Evolutionary conservation across 2,113 vertebrate species (phyloP).

Genomic region (Notechis scutatus): DNA sequence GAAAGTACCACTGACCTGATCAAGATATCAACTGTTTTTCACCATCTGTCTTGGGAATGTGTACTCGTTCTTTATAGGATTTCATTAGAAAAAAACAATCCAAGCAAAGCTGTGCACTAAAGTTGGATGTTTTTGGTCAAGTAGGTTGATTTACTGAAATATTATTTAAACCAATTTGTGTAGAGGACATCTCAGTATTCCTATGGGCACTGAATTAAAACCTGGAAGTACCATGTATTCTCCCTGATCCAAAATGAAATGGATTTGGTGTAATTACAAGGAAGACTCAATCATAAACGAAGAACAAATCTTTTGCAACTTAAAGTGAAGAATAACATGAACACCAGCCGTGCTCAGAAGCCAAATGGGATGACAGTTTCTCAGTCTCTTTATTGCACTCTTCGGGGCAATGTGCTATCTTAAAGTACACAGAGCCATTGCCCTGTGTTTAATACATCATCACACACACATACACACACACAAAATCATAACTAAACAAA

Average conservation of each 20-base stretch:
- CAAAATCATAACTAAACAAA: neutral
- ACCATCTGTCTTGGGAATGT: neutral
- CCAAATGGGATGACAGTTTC: neutral
- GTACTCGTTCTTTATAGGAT: slow-evolving; percentile 18
- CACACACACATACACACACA: neutral
- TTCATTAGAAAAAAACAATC: neutral
- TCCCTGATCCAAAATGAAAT: neutral
- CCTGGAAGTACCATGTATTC: neutral
- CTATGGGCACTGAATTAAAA: neutral
- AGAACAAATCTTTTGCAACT: neutral
- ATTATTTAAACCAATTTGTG: neutral
- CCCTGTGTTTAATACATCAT: neutral
- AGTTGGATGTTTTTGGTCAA: slow-evolving; percentile 2
- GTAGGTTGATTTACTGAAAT: neutral
- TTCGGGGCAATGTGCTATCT: neutral
- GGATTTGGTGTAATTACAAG: neutral
- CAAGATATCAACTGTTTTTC: slow-evolving; percentile 14
- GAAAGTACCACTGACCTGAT: slow-evolving; percentile 23
- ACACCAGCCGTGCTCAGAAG: neutral
- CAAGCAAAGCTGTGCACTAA: slow-evolving; percentile 16
- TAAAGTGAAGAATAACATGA: neutral
- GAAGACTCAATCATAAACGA: neutral
- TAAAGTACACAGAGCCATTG: neutral
- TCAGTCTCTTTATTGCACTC: neutral
- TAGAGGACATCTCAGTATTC: neutral